Percentiles rank a stretch among this genome's conserved stretches.
Evolutionary conservation across 2,888 invertebrate genomes (phyloP).

Genomic region (Zootermopsis nevadensis): DNA sequence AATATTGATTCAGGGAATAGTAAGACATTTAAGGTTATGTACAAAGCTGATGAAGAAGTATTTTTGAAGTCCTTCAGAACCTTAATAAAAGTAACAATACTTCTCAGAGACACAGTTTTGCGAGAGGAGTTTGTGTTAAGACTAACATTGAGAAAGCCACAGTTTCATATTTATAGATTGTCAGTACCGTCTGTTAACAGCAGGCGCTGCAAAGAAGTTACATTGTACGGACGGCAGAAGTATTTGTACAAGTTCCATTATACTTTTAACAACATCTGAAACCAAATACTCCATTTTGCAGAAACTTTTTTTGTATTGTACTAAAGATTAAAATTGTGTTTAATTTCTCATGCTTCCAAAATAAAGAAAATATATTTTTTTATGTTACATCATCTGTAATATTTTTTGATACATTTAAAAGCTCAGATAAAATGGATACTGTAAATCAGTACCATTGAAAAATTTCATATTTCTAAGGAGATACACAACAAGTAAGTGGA

Average conservation of each 20-base stretch:
- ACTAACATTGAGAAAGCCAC: neutral
- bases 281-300: no score
- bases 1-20: neutral
- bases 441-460: no score
- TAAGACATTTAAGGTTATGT: neutral
- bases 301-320: no score
- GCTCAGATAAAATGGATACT: no score
- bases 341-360: no score
- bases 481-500: no score
- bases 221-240: slow-evolving; percentile 2
- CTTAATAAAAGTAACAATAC: neutral
- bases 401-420: no score
- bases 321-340: no score
- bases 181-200: neutral
- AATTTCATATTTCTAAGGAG: no score
- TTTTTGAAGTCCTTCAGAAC: neutral
- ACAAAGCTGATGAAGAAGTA: neutral
- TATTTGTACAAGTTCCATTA: neutral
- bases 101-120: neutral
- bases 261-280: neutral
- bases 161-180: slow-evolving; percentile 15
- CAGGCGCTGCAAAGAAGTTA: neutral
- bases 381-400: no score
- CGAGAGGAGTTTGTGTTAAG: neutral
- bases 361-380: no score